Conservation (phyloP, 1,140 invertebrate species). For the Drosophila sechellia region DNA sequence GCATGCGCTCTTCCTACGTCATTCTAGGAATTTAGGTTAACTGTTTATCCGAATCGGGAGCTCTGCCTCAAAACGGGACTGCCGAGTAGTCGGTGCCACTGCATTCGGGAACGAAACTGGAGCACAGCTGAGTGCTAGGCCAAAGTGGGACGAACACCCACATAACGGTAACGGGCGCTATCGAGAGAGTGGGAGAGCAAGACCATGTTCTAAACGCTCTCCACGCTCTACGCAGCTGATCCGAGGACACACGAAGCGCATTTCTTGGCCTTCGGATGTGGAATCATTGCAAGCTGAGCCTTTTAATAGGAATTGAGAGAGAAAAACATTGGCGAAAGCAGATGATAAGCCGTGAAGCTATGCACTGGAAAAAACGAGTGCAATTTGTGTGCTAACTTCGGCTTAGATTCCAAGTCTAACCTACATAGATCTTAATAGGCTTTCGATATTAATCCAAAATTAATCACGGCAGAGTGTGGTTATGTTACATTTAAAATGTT, state of each 20-base stretch:
- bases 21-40: slow-evolving; percentile 28
- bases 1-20: slow-evolving; percentile 6
- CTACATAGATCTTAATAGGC: background rate
- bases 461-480: no score
- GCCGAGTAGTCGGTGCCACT: background rate
- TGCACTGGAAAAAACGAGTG: background rate
- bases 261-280: background rate
- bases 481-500: no score
- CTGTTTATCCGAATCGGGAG: slow-evolving; percentile 11
- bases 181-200: slow-evolving; percentile 13
- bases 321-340: background rate
- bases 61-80: background rate
- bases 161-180: slow-evolving; percentile 5
- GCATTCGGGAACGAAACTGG: slow-evolving; percentile 33
- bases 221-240: background rate
- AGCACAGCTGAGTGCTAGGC: slow-evolving; percentile 15
- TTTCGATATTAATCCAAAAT: no score
- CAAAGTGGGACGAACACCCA: background rate
- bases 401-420: no score
- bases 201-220: slow-evolving; percentile 1
- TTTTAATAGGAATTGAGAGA: background rate
- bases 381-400: background rate
- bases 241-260: background rate
- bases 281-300: background rate
- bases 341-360: background rate